A percentile compares a stretch with the other conserved stretches of the same genome.
Evolutionary conservation across 2,113 vertebrate species (phyloP).

Genomic region (Cynoglossus semilaevis): DNA sequence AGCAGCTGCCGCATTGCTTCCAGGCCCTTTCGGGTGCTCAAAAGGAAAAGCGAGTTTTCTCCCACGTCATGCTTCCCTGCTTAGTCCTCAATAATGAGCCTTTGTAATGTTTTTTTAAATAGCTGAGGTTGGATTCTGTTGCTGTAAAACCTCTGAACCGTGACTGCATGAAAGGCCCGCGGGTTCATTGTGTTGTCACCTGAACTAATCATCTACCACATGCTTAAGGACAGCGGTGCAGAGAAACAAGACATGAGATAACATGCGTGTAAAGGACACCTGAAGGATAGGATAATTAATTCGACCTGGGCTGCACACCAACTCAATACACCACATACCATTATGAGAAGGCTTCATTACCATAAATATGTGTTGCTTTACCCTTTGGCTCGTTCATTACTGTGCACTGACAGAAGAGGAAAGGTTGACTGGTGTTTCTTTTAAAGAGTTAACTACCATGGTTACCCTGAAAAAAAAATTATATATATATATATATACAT

Average conservation of each 20-base stretch:
- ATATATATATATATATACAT: background rate
- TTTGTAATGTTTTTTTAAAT: slow-evolving; percentile 7
- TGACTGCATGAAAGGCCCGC: slow-evolving; percentile 7
- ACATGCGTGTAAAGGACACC: slow-evolving; percentile 35
- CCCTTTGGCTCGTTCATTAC: slow-evolving; percentile 40
- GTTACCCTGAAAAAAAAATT: slow-evolving; percentile 1
- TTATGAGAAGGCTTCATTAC: slow-evolving; percentile 42
- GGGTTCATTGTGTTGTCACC: slow-evolving; percentile 16
- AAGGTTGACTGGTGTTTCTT: slow-evolving; percentile 19
- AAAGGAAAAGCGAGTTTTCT: background rate
- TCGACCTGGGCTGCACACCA: slow-evolving; percentile 17
- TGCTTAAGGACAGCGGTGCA: slow-evolving; percentile 24
- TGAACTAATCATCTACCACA: slow-evolving; percentile 16
- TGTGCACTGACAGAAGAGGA: slow-evolving; percentile 26
- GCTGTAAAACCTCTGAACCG: slow-evolving; percentile 9
- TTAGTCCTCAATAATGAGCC: slow-evolving; percentile 27
- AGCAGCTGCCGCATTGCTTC: slow-evolving; percentile 14
- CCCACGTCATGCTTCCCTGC: slow-evolving; percentile 14
- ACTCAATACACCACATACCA: slow-evolving; percentile 7
- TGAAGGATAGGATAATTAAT: slow-evolving; percentile 43
- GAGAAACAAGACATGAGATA: slow-evolving; percentile 11
- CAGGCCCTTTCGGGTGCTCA: slow-evolving; percentile 1
- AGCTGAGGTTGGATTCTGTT: background rate
- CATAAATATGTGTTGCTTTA: slow-evolving; percentile 42
- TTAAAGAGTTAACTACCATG: slow-evolving; percentile 41